Percentiles rank a stretch among this genome's conserved stretches.
Conservation (phyloP, 1,140 invertebrate genomes). For the Oncopeltus fasciatus region DNA sequence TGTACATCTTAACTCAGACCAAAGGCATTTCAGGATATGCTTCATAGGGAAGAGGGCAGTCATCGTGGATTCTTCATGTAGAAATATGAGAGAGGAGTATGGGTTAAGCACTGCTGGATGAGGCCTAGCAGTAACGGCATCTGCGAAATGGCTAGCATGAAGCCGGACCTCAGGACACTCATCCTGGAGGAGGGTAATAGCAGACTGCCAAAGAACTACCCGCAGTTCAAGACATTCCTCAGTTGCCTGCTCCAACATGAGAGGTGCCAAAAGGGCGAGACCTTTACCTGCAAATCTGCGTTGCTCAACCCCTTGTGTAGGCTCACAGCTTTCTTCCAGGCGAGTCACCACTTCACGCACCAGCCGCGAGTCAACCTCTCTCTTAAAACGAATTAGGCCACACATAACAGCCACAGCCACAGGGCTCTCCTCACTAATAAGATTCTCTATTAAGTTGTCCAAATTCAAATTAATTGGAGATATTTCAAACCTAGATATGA, state of each 20-base stretch:
- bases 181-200: slow-evolving; percentile 14
- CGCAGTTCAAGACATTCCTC: slow-evolving; percentile 1
- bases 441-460: slow-evolving; percentile 4
- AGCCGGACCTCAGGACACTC: slow-evolving; percentile 10
- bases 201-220: slow-evolving; percentile 9
- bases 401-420: neutral
- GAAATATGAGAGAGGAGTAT: neutral
- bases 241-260: neutral
- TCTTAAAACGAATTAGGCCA: neutral
- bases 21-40: slow-evolving; percentile 1
- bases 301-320: neutral
- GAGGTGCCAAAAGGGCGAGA: neutral
- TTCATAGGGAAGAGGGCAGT: neutral
- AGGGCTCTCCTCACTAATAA: neutral
- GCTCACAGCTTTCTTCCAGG: neutral
- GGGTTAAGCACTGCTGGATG: slow-evolving; percentile 8
- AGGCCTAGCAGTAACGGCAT: neutral
- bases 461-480: neutral
- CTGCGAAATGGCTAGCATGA: slow-evolving; percentile 17
- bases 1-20: slow-evolving; percentile 4
- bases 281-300: neutral
- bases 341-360: neutral
- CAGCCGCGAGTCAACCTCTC: neutral
- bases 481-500: neutral
- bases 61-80: neutral